These are phyloP conservation scores for Moxostoma hubbsi DNA, from an alignment of 2,797 vertebrate species.

Conservation along the genomic window DNA sequence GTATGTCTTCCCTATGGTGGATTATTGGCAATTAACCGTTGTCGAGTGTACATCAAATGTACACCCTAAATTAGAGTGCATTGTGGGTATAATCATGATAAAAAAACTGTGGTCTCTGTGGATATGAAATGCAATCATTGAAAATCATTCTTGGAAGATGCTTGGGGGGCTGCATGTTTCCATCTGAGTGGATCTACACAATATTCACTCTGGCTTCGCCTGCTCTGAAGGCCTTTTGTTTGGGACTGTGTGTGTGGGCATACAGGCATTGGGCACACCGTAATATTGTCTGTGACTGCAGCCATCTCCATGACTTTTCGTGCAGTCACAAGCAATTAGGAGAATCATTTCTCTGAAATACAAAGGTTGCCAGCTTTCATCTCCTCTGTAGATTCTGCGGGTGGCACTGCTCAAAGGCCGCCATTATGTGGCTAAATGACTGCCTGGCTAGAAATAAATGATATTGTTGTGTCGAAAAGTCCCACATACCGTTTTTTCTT, in stretches of 20 bases:
- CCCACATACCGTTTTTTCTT: conserved; percentile 8
- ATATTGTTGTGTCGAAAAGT: conserved; percentile 51
- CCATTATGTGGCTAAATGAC: conserved; percentile 46
- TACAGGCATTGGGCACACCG: conserved; percentile 28
- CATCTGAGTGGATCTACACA: conserved; percentile 18
- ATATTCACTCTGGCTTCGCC: conserved; percentile 11
- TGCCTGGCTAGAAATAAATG: conserved; percentile 50
- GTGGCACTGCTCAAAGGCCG: conserved; percentile 59
- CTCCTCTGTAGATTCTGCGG: conserved; percentile 46
- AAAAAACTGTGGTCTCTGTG: conserved; percentile 16
- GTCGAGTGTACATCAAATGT: too few species aligned
- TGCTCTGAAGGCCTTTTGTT: conserved; percentile 51
- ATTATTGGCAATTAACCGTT: too few species aligned
- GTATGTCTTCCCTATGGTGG: too few species aligned
- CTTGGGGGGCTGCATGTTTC: conserved; percentile 12
- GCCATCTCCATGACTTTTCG: conserved; percentile 40
- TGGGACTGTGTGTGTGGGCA: conserved; percentile 41
- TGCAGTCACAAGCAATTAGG: conserved; percentile 57
- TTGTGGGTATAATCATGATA: not conserved
- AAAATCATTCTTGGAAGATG: conserved; percentile 12
- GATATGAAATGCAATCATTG: conserved; percentile 17
- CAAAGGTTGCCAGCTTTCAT: conserved; percentile 61
- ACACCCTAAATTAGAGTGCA: too few species aligned
- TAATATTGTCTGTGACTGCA: conserved; percentile 37
- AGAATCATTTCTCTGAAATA: conserved; percentile 50